Evolutionary conservation across 2,113 vertebrate species (phyloP).

Genomic region (cat (Felis catus)): DNA sequence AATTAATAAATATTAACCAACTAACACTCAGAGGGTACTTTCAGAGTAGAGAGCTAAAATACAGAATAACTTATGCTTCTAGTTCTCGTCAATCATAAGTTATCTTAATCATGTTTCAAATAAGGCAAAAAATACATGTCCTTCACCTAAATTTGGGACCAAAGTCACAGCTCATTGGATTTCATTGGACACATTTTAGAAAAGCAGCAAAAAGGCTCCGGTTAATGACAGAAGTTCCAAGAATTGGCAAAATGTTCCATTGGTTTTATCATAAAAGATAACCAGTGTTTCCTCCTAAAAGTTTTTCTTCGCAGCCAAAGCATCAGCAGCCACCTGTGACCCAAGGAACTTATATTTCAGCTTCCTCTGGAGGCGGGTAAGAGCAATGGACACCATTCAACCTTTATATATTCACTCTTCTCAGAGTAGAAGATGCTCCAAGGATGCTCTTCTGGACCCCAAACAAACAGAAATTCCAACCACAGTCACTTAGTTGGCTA

Average conservation of each 20-base stretch:
- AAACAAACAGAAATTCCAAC: background rate
- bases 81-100: background rate
- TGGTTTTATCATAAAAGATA: background rate
- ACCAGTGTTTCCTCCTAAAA: background rate
- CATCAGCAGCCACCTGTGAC: too few species aligned
- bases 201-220: background rate
- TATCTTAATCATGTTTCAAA: background rate
- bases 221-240: background rate
- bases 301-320: background rate
- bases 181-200: constrained; percentile 22
- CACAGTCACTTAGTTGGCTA: background rate
- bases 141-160: background rate
- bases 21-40: background rate
- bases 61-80: background rate
- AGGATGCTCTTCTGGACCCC: too few species aligned
- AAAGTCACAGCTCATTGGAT: background rate
- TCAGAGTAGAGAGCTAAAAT: background rate
- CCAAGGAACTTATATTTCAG: background rate
- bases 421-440: background rate
- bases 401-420: background rate
- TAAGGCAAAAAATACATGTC: background rate
- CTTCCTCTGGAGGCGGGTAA: background rate
- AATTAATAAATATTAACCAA: constrained; percentile 4
- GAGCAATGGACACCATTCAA: background rate
- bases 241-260: background rate